phyloP scores from a whole-genome alignment of 2,113 vertebrate genomes.

The Paradoxurus hermaphroditus region DNA sequence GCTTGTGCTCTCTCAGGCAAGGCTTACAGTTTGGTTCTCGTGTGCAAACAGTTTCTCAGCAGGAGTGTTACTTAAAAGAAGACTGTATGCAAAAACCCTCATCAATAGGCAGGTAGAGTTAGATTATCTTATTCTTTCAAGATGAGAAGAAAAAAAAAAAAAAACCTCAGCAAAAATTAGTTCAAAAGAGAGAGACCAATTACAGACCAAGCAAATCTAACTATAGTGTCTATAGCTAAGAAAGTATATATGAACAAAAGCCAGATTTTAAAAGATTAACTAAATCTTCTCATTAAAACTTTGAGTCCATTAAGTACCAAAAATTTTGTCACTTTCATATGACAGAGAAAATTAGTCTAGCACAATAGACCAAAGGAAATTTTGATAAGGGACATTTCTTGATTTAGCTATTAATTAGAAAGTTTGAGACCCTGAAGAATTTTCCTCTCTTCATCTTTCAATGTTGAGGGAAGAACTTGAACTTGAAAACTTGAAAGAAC shows the following conservation, averaged over 20 bases:
- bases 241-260: conserved; percentile 28
- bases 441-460: background rate
- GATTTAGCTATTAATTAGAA: background rate
- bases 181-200: conserved; percentile 30
- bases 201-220: conserved; percentile 24
- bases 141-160: conserved; percentile 32
- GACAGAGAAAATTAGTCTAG: conserved; percentile 36
- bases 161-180: conserved; percentile 61
- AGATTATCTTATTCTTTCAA: conserved; percentile 54
- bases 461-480: background rate
- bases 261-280: conserved; percentile 43
- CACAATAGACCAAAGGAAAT: conserved; percentile 24
- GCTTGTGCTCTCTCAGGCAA: conserved; percentile 2
- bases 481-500: background rate
- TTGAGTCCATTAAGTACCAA: conserved; percentile 35
- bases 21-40: background rate
- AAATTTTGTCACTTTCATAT: conserved; percentile 45
- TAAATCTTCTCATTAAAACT: conserved; percentile 45
- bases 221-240: background rate
- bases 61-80: conserved; percentile 63
- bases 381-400: background rate
- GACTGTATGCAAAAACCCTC: conserved; percentile 65
- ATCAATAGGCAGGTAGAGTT: conserved; percentile 59
- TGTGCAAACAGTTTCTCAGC: conserved; percentile 66
- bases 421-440: background rate